Base-by-base conservation (phyloP, 64 coral and sea anemone genomes). In the Montipora efflorescens region DNA sequence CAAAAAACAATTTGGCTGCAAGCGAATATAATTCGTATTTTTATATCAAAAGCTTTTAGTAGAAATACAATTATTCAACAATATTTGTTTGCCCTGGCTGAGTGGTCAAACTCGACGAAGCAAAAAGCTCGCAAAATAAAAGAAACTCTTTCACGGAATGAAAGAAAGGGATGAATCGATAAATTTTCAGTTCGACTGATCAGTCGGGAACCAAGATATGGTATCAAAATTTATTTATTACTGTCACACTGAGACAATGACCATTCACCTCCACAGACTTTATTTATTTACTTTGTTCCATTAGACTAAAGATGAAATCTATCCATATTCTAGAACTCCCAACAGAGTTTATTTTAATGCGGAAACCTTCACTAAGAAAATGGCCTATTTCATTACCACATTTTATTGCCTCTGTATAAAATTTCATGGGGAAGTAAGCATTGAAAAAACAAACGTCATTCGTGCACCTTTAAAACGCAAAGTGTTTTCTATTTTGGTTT, bases 361-460 rank as follows among this genome's bases (percentile, higher is more conserved):
- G 2, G 5, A 9, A 45, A 10, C 10, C 7, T 43, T 28, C 23
- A 73, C 5, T 23, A 23, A 21, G 5, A 73, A 21, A 68, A 68
- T 68, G 66, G 5, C 5, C 10, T 15, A 5, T 22, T 73, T 73
- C 21, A 7, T 2, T 25, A 73, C 9, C 52, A 21, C 15, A 25
- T 23, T 23, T 73, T 73, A 73, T 73, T 21, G 69, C 5, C 19
- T 73, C 21, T 73, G 0, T 7, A 7, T 14, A 66, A 66, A 15
- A 7, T 71, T n/a, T n/a, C n/a, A 18, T 23, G 20, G 5, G 68
- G 22, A 57, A 61, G 28, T 5, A 36, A 86, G 14, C 61, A 86
- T 45, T 47, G 19, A 16, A 47, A 67, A 84, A 68, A 84, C 43
- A 70, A 71, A 86, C 59, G 71, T 49, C 82, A 62, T 86, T 66